Conservation (phyloP, 1,140 invertebrate genomes). For the Acromyrmex heyeri region DNA sequence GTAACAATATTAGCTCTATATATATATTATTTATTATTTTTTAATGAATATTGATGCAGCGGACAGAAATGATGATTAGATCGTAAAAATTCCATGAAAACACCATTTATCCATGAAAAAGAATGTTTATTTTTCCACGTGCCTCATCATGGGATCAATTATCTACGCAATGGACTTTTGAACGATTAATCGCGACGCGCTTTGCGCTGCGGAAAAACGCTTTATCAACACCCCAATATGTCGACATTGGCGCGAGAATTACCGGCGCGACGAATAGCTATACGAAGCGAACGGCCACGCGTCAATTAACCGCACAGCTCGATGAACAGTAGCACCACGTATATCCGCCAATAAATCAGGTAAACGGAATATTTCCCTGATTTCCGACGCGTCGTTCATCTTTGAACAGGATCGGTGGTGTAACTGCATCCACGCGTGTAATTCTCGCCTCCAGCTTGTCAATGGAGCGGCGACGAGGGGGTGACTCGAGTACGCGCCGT, state of each 20-base stretch:
- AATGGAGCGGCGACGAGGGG: constrained; percentile 62
- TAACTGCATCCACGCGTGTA: constrained; percentile 69
- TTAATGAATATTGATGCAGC: not conserved
- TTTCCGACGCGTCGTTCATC: constrained; percentile 71
- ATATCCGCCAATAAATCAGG: constrained; percentile 70
- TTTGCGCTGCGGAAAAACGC: constrained; percentile 44
- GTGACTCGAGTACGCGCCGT: constrained; percentile 27
- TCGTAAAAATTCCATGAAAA: not conserved
- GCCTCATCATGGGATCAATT: constrained; percentile 38
- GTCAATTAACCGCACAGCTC: constrained; percentile 61
- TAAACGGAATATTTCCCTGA: constrained; percentile 69
- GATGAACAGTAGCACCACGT: constrained; percentile 55
- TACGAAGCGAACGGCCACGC: constrained; percentile 50
- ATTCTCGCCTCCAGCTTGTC: constrained; percentile 74
- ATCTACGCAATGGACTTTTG: constrained; percentile 50
- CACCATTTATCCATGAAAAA: constrained; percentile 11
- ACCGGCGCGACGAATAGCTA: constrained; percentile 13
- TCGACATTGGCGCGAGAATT: constrained; percentile 47
- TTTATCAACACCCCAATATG: constrained; percentile 36
- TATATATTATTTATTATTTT: not conserved
- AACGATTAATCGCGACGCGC: constrained; percentile 46
- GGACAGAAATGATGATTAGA: not conserved
- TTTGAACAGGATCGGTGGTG: constrained; percentile 65
- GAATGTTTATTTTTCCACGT: not conserved
- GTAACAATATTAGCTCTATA: not conserved